These are phyloP conservation scores for Polypedilum vanderplanki DNA, from an alignment of 1,140 invertebrate genomes.

Conservation along the genomic window DNA sequence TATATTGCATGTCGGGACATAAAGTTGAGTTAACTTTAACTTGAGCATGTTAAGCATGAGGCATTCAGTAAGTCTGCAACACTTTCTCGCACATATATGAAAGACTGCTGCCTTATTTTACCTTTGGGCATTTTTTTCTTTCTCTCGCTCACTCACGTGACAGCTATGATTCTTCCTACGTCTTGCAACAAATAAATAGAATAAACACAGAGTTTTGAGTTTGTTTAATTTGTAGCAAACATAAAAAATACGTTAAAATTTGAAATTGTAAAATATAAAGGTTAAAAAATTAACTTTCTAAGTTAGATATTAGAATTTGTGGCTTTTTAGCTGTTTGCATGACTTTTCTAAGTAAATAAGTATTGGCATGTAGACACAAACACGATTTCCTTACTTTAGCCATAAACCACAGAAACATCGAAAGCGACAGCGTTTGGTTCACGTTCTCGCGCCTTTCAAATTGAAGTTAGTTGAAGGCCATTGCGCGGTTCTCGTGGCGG, in stretches of 20 bases:
- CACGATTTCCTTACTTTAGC: neutral
- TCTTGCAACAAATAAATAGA: no score
- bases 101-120: neutral
- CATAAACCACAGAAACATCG: neutral
- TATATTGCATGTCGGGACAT: constrained; percentile 17
- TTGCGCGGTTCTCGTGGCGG: neutral
- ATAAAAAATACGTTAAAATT: neutral
- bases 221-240: no score
- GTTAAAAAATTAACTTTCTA: neutral
- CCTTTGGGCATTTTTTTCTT: neutral
- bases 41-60: neutral
- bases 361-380: neutral
- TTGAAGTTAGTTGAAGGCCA: neutral
- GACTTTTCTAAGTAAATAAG: neutral
- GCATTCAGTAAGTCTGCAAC: neutral
- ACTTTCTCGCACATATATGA: neutral
- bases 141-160: neutral
- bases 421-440: neutral
- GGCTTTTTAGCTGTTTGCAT: neutral
- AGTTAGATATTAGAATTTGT: neutral
- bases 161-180: neutral
- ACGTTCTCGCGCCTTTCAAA: constrained; percentile 7
- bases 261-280: neutral
- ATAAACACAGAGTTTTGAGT: no score
- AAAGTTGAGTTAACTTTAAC: constrained; percentile 19